These are phyloP conservation scores for Hycleus phaleratus DNA, from an alignment of 1,140 invertebrate genomes.

Conservation along the genomic window DNA sequence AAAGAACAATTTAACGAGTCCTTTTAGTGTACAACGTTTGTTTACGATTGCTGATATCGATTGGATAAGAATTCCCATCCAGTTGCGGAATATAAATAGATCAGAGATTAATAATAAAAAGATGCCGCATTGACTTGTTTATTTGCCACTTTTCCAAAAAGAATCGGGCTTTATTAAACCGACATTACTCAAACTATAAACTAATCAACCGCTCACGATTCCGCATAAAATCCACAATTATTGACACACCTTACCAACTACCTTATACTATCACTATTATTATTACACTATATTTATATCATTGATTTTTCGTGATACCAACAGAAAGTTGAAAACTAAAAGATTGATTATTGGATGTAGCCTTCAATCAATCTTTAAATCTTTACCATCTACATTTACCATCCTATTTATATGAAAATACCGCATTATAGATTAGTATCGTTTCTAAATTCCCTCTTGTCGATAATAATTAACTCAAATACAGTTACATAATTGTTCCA, in stretches of 20 bases:
- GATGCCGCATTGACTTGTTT: background rate
- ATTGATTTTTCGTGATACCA: too few relatives aligned
- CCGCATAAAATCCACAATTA: slow-evolving; percentile 19
- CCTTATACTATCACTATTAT: background rate
- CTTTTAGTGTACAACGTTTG: background rate
- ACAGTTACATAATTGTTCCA: too few relatives aligned
- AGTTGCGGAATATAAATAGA: too few relatives aligned
- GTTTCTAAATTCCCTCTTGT: too few relatives aligned
- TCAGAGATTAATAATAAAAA: too few relatives aligned
- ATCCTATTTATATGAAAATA: too few relatives aligned
- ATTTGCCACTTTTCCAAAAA: background rate
- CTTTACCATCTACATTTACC: background rate
- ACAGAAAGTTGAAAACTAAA: background rate
- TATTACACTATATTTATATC: too few relatives aligned
- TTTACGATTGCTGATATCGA: slow-evolving; percentile 10
- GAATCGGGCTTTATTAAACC: too few relatives aligned
- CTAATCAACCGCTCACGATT: slow-evolving; percentile 11
- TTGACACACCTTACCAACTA: slow-evolving; percentile 18
- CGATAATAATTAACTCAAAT: too few relatives aligned
- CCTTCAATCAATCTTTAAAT: slow-evolving; percentile 14
- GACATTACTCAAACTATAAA: too few relatives aligned
- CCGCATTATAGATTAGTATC: too few relatives aligned
- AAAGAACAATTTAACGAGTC: slow-evolving; percentile 9
- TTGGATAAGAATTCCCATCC: background rate
- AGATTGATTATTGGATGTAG: slow-evolving; percentile 8